Evolutionary conservation across 1,140 invertebrate genomes (phyloP), one percentile per base, ranked within the genome.

Genomic region (Drosophila tristis): DNA sequence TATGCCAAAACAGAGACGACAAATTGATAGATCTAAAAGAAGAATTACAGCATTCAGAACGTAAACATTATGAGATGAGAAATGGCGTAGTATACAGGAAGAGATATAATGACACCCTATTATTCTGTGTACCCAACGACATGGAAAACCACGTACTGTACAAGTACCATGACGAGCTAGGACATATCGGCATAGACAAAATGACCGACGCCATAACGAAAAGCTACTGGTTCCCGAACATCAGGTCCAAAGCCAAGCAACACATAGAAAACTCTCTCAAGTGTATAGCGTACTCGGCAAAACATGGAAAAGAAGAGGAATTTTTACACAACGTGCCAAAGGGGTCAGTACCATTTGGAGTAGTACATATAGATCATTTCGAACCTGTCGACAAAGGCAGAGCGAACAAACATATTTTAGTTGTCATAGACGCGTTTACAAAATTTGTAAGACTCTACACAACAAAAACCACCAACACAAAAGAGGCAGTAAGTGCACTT

Each of bases 151-250:
- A 35, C 15, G 29, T 53, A 13, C 15, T 51, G 2, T 51, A 51
- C n/a, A 51, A 20, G 15, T 53, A 53, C 29, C 49, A 51, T n/a
- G 25, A 51, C 15, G 49, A 31, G 2, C n/a, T 53, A 15, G 26
- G 50, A 9, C 47, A 25, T 13, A 20, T 20, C 11, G 23, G 47
- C 7, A 53, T 13, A 11, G 55, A 86, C 29, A 91, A 91, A 48
- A 64, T 80, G 11, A 44, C 44, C n/a, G 73, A 79, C 4, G 31
- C 64, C 35, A 77, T 89, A 7, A 54, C 7, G 0, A 59, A 55
- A 61, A 51, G 45, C 9, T 74, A 92, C 71, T 76, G 78, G 78
- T 90, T 92, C 75, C 75, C 84, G 1, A 61, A 79, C 0, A 53
- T 92, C 23, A 74, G 55, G 35, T 74, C 31, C 2, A 91, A 90